These are phyloP conservation scores for Kradibia gibbosae DNA, from an alignment of 1,140 invertebrate genomes.

Conservation along the genomic window DNA sequence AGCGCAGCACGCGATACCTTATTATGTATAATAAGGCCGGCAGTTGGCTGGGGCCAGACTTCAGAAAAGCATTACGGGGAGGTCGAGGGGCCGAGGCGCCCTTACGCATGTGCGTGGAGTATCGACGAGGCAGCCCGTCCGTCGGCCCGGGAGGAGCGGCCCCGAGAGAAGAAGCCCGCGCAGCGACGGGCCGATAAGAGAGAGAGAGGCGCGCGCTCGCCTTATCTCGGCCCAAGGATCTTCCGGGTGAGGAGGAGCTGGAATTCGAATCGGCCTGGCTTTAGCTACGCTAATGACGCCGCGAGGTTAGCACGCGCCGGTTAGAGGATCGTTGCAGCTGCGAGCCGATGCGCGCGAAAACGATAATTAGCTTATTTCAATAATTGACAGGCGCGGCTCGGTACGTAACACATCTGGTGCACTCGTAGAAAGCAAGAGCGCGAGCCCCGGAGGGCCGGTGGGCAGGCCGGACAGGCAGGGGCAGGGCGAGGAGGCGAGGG, in stretches of 20 bases:
- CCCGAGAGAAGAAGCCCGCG: conserved; percentile 8
- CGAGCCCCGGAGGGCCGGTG: conserved; percentile 30
- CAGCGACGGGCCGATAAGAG: conserved; percentile 44
- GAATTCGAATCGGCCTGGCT: neutral
- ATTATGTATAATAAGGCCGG: conserved; percentile 45
- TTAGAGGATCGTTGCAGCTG: conserved; percentile 28
- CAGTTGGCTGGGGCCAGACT: conserved; percentile 6
- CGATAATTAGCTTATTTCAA: conserved; percentile 73
- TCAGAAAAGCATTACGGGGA: conserved; percentile 42
- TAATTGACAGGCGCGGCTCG: conserved; percentile 68
- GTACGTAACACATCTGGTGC: conserved; percentile 67
- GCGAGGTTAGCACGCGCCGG: conserved; percentile 1
- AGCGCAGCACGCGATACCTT: conserved; percentile 42
- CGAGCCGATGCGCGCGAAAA: conserved; percentile 55
- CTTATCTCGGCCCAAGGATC: conserved; percentile 31
- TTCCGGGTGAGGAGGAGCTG: conserved; percentile 39
- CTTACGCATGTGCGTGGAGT: conserved; percentile 12
- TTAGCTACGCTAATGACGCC: neutral
- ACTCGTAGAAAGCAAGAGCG: conserved; percentile 48
- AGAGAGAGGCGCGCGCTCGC: neutral
- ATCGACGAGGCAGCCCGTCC: conserved; percentile 30
- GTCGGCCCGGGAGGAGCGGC: neutral
- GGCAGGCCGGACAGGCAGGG: neutral
- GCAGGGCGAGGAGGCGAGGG: neutral
- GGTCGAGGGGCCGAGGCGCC: neutral